phyloP scores from a whole-genome alignment of 2,113 vertebrate genomes.

The Stegastes partitus region DNA sequence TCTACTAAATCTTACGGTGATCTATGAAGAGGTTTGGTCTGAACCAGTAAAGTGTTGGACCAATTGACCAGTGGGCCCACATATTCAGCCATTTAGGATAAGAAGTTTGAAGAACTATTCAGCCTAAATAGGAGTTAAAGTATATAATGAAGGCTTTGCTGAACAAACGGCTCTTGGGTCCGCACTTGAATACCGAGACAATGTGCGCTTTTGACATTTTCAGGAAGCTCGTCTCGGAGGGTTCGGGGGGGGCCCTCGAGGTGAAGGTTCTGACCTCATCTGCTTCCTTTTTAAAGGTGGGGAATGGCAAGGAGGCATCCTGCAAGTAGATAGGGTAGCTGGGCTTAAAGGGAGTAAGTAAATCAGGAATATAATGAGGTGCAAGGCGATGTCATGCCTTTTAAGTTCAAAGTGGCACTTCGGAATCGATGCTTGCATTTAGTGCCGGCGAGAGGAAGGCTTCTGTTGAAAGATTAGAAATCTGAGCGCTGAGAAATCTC shows the following conservation, averaged over 20 bases:
- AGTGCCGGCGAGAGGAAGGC: slow-evolving; percentile 31
- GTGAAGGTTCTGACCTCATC: slow-evolving; percentile 38
- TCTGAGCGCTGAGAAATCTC: background rate
- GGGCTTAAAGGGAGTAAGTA: slow-evolving; percentile 45
- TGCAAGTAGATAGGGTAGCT: slow-evolving; percentile 13
- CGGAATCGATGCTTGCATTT: slow-evolving; percentile 65
- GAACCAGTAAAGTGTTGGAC: background rate
- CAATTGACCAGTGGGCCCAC: background rate
- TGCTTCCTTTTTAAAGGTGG: slow-evolving; percentile 28
- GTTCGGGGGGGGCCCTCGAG: background rate
- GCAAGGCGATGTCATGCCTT: slow-evolving; percentile 55
- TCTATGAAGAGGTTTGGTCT: background rate
- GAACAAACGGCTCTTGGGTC: slow-evolving; percentile 1
- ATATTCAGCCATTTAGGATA: background rate
- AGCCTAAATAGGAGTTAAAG: background rate
- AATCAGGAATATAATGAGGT: slow-evolving; percentile 68
- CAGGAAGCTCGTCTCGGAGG: slow-evolving; percentile 14
- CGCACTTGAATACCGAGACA: slow-evolving; percentile 1
- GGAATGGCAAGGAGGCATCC: slow-evolving; percentile 14
- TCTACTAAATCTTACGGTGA: no score
- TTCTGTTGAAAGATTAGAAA: slow-evolving; percentile 52
- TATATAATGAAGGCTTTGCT: background rate
- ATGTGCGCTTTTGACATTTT: background rate
- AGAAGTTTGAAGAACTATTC: background rate
- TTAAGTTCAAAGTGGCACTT: slow-evolving; percentile 53